phyloP scores from a whole-genome alignment of 1,140 invertebrate genomes.

The Drosophila elegans region DNA sequence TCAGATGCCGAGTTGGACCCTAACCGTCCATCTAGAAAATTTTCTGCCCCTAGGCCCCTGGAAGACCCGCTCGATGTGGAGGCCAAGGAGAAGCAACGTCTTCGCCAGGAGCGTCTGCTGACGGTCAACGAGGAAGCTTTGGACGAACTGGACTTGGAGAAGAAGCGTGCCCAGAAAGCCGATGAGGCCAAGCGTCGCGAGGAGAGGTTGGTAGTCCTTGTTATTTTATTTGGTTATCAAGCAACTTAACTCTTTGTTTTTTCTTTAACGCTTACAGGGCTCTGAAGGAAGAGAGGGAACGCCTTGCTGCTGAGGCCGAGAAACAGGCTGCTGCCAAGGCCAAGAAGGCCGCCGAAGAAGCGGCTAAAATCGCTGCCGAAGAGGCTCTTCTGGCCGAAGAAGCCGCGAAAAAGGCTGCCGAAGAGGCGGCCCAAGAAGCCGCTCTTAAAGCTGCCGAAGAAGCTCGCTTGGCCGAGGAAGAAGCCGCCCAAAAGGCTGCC shows the following conservation, averaged over 20 bases:
- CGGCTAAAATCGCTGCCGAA: conserved; percentile 18
- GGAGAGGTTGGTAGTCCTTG: conserved; percentile 88
- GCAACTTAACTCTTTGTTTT: too few species aligned
- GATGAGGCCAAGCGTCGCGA: conserved; percentile 87
- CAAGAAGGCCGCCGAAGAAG: conserved; percentile 37
- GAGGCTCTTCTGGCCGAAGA: conserved; percentile 21
- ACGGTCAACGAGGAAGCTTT: conserved; percentile 85
- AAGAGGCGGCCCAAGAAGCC: conserved; percentile 85
- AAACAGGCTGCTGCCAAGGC: conserved; percentile 81
- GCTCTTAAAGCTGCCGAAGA: conserved; percentile 83
- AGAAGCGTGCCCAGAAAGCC: conserved; percentile 86
- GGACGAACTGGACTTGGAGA: conserved; percentile 86
- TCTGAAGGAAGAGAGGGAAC: conserved; percentile 53
- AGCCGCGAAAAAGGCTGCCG: conserved; percentile 83
- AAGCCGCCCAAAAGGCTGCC: conserved; percentile 31
- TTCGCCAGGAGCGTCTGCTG: conserved; percentile 84
- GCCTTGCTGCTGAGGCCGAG: conserved; percentile 43
- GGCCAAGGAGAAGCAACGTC: conserved; percentile 86
- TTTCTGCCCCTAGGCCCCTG: conserved; percentile 86
- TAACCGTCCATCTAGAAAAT: conserved; percentile 88
- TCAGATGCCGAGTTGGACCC: conserved; percentile 86
- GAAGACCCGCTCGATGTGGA: conserved; percentile 86
- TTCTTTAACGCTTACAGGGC: conserved; percentile 20
- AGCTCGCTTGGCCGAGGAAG: conserved; percentile 85
- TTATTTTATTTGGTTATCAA: too few species aligned